Evolutionary conservation across 2,113 vertebrate genomes (phyloP).

Genomic region (Paradisaea rubra): DNA sequence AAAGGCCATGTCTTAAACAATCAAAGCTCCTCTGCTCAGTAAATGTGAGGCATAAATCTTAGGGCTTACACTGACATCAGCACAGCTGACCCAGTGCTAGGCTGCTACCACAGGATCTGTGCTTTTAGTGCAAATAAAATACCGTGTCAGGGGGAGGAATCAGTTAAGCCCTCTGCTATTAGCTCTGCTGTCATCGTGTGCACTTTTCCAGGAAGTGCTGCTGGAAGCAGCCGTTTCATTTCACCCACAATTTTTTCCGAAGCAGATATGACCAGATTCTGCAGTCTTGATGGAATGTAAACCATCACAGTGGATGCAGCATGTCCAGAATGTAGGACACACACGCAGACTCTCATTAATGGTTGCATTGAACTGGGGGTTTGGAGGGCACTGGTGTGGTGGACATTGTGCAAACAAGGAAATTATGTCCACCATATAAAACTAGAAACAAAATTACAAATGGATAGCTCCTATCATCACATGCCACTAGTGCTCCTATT

Average conservation of each 20-base stretch:
- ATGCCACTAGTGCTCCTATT: not conserved
- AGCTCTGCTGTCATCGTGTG: not conserved
- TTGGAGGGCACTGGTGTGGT: not conserved
- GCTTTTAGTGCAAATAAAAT: not conserved
- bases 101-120: not conserved
- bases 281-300: not conserved
- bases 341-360: not conserved
- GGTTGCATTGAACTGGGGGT: not conserved
- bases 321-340: not conserved
- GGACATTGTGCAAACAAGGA: not conserved
- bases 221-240: not conserved
- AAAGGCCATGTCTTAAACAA: not conserved
- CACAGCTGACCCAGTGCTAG: not conserved
- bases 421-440: not conserved
- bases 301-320: not conserved
- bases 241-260: not conserved
- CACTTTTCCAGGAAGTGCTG: not conserved
- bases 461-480: not conserved
- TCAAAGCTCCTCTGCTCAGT: not conserved
- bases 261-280: not conserved
- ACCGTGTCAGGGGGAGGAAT: not conserved
- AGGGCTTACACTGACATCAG: not conserved
- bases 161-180: not conserved
- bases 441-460: not conserved
- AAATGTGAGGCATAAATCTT: not conserved